Base-by-base conservation (phyloP, 37 sponge, comb jelly and placozoan genomes). In the Oscarella lobularis region DNA sequence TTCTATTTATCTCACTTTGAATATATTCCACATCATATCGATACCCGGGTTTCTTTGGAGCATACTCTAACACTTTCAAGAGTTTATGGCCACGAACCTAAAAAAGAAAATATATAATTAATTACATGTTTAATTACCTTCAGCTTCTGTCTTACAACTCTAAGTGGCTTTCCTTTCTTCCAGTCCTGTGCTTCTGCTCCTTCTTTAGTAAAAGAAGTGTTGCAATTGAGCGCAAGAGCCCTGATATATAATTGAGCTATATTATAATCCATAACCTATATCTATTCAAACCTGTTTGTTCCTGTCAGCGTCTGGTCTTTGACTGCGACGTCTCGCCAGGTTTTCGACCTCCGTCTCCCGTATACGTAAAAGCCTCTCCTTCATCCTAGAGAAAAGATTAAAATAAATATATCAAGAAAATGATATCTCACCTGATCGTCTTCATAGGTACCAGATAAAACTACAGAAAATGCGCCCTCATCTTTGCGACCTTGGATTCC, bases 21-120 rank as follows among this genome's bases (percentile, higher is more conserved):
- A n/a, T n/a, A n/a, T 94, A 94, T 9, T 87, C 84, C 2, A 90
- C 95, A 75, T 94, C 95, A 40, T 94, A 94, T 67, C 95, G 67
- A 80, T 87, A 85, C 3, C 95, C 95, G n/a, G n/a, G n/a, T 39
- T 94, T 90, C 35, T 85, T 73, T 0, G 95, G 95, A 33, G 87
- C 87, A 71, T 87, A 94, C 40, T 87, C 55, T 35, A 90, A 94
- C 39, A 37, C 72, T 77, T 94, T 94, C 32, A 80, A 70, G 0
- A 83, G 84, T 55, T 94, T 94, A 73, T 79, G 78, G 80, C 87
- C 89, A 0, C 95, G 74, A 5, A 92, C 77, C 89, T 88, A 73
- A 0, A 14, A n/a, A 38, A 35, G 5, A 29, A 74, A n/a, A 6
- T n/a, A 29, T 74, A 36, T 31, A 9, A 31, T 40, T 32, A 39